These are phyloP conservation scores for Aleadryas rufinucha DNA, from an alignment of 2,113 vertebrate genomes.

Conservation along the genomic window DNA sequence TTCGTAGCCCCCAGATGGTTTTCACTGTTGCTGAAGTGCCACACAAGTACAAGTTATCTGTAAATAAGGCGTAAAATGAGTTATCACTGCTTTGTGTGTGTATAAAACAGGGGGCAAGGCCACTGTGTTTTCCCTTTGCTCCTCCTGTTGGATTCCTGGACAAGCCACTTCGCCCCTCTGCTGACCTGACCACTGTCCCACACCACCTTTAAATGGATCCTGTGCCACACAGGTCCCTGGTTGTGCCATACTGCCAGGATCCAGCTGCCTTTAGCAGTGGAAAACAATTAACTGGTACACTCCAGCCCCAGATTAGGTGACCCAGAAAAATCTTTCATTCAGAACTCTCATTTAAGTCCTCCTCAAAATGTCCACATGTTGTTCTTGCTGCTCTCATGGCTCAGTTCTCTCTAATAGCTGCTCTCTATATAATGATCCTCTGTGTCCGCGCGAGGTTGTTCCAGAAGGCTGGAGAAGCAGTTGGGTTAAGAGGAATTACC, in stretches of 20 bases:
- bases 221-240: neutral
- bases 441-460: neutral
- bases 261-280: neutral
- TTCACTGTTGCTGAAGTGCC: neutral
- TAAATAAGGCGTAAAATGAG: neutral
- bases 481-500: neutral
- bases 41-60: neutral
- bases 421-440: neutral
- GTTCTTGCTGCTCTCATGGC: neutral
- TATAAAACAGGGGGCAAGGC: neutral
- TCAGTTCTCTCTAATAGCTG: neutral
- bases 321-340: neutral
- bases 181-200: fast-evolving
- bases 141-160: neutral
- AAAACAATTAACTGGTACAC: neutral
- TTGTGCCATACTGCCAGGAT: neutral
- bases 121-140: neutral
- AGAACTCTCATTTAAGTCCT: neutral
- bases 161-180: neutral
- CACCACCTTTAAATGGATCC: fast-evolving
- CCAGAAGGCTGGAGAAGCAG: neutral
- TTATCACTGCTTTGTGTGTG: neutral
- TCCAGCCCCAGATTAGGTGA: neutral
- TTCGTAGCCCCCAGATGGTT: fast-evolving
- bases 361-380: neutral